Evolutionary conservation across 2,797 vertebrate species (phyloP).

Genomic region (Lagodon rhomboides): DNA sequence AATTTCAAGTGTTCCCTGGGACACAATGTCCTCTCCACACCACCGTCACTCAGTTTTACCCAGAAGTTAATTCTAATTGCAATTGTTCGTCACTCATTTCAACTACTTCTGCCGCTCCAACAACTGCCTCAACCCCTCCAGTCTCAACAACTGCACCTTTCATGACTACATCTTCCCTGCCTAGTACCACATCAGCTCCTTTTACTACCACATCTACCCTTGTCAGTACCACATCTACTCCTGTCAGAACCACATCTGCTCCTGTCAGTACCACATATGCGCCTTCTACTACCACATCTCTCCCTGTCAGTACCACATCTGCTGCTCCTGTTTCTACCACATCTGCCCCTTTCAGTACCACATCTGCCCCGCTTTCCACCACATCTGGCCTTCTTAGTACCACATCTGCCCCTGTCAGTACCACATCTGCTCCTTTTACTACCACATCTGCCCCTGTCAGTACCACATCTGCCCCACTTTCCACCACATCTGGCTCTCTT

Average conservation of each 20-base stretch:
- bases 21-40: neutral
- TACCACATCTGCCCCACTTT: neutral
- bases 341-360: neutral
- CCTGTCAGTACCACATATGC: neutral
- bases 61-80: neutral
- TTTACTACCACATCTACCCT: too few species aligned
- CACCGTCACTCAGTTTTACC: conserved; percentile 26
- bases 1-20: neutral
- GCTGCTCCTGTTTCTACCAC: neutral
- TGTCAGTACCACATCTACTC: neutral
- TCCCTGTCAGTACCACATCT: neutral
- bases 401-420: fast-evolving
- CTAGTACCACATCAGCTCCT: neutral
- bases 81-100: neutral
- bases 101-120: neutral
- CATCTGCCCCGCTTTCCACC: neutral
- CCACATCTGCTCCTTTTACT: neutral
- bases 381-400: neutral
- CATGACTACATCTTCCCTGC: neutral
- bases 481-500: neutral
- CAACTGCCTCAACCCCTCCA: neutral
- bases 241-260: neutral
- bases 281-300: neutral
- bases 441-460: neutral
- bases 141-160: neutral